Evolutionary conservation across 2,888 invertebrate species (phyloP).

Genomic region (Drosophila formosana): DNA sequence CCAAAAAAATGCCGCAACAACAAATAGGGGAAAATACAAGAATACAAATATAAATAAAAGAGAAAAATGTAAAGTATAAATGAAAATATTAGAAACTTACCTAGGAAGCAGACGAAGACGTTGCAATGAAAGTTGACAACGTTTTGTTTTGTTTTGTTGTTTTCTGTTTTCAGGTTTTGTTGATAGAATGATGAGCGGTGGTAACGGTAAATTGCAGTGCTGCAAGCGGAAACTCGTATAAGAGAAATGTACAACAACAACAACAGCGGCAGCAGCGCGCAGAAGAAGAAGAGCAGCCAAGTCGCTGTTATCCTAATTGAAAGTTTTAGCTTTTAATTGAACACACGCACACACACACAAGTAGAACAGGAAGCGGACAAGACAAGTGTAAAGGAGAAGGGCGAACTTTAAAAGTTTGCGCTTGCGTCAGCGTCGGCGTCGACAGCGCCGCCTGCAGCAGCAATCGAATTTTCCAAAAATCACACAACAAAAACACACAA

Average conservation of each 20-base stretch:
- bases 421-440: conserved; percentile 55
- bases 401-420: conserved; percentile 38
- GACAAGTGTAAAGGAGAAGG: conserved; percentile 10
- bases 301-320: conserved; percentile 30
- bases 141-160: conserved; percentile 26
- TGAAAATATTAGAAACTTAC: conserved; percentile 42
- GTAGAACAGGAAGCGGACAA: not conserved
- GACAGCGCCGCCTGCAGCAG: conserved; percentile 38
- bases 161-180: conserved; percentile 17
- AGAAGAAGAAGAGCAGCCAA: conserved; percentile 1
- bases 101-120: conserved; percentile 44
- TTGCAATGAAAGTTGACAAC: conserved; percentile 38
- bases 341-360: conserved; percentile 13
- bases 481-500: conserved; percentile 20
- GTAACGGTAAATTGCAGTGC: conserved; percentile 24
- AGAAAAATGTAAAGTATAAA: conserved; percentile 1
- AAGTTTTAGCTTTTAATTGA: conserved; percentile 37
- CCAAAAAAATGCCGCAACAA: conserved; percentile 31
- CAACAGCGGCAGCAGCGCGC: not conserved
- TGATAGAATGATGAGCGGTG: conserved; percentile 25
- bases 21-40: conserved; percentile 31
- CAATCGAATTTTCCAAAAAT: conserved; percentile 57
- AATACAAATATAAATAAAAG: conserved; percentile 5
- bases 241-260: conserved; percentile 1
- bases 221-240: conserved; percentile 33